Base-by-base conservation (phyloP, 2,797 vertebrate genomes). In the Rhinella marina region DNA sequence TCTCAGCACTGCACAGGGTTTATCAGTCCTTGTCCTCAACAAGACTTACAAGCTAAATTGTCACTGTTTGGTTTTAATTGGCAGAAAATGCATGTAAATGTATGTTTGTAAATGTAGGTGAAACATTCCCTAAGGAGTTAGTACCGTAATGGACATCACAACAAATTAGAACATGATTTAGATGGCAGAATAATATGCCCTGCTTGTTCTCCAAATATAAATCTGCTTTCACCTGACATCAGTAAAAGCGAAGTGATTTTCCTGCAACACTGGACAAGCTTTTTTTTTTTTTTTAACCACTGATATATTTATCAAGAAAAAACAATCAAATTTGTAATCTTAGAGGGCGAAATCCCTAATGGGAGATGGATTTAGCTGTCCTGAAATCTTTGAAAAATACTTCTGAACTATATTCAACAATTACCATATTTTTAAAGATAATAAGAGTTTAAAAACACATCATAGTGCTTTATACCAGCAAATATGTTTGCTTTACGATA, bases 401-500 rank as follows among this genome's bases (percentile, higher is more conserved):
- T 29, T 79, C 11, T 6, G 77, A 79, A 79, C 3, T 29, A 79
- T 27, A 59, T n/a, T 59, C 21, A 59, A 32, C n/a, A 29, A 29
- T 29, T 29, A 8, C 17, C 7, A 17, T 29, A 79, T 57, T 79
- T 25, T 59, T 79, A 29, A 27, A 59, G 52, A 79, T 57, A 50
- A 75, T 75, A 50, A 50, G 70, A 19, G 3, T 41, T 73, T 73
- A 73, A 73, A 21, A 73, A 32, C 70, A 73, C 70, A 73, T 73
- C 29, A 73, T 41, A 41, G 32, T 10, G 72, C 32, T 75, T 75
- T 41, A 75, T 23, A 23, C 19, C 11, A 50, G 41, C 19, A 75
- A 75, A 75, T 75, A 75, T 19, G 70, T 48, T 73, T 41, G 7
- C 70, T 73, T 73, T 73, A 2, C 2, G 32, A 48, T 48, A 73